phyloP scores from a whole-genome alignment of 2,113 vertebrate genomes.

The Gorsachius goisagi region DNA sequence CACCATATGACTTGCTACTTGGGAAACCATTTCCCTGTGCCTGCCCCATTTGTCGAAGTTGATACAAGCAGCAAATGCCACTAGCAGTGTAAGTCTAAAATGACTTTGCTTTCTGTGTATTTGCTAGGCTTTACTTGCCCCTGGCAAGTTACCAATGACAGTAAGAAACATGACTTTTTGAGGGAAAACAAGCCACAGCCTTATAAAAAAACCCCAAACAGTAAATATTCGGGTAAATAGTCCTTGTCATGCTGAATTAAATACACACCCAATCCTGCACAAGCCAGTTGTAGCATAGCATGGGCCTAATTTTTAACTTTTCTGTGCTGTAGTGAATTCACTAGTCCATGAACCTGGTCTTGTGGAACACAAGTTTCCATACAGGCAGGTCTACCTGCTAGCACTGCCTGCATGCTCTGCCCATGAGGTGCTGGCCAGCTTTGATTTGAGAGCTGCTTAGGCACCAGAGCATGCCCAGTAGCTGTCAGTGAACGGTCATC shows the following conservation, averaged over 20 bases:
- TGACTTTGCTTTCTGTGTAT: neutral
- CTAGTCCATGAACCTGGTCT: neutral
- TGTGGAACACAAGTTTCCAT: neutral
- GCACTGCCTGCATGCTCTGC: neutral
- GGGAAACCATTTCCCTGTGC: neutral
- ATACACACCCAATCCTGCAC: neutral
- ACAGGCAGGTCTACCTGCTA: neutral
- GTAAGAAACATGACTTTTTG: neutral
- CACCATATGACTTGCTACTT: neutral
- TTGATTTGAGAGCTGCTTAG: too few species aligned
- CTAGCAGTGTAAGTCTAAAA: neutral
- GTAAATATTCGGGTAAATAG: constrained; percentile 2
- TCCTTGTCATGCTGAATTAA: neutral
- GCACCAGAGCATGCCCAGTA: too few species aligned
- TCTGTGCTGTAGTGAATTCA: neutral
- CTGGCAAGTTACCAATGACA: constrained; percentile 14
- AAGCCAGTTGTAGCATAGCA: neutral
- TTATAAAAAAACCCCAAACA: neutral
- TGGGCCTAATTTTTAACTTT: neutral
- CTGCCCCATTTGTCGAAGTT: neutral
- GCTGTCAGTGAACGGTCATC: too few species aligned
- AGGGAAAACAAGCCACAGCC: neutral
- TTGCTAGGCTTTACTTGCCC: constrained; percentile 20
- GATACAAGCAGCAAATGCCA: neutral
- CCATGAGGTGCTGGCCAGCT: too few species aligned